These are phyloP conservation scores for Hydropotes inermis DNA, from an alignment of 2,113 vertebrate species.

Conservation along the genomic window DNA sequence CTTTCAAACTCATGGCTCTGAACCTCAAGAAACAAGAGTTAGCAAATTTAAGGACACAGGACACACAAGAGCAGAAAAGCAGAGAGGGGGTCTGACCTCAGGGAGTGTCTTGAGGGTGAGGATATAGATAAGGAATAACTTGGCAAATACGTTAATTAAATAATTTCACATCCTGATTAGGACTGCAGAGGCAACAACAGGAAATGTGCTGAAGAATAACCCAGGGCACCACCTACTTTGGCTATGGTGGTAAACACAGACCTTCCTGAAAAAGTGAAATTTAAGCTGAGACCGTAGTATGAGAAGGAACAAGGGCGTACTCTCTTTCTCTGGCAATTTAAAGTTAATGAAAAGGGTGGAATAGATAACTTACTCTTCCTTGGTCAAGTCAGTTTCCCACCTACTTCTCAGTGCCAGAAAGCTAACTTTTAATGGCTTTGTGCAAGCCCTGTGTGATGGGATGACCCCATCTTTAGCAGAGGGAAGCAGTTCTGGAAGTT, in stretches of 20 bases:
- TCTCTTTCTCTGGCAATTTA: not conserved
- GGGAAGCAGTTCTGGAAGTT: not conserved
- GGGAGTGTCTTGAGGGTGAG: not conserved
- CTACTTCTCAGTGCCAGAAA: not conserved
- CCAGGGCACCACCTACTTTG: not conserved
- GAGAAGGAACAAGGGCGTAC: not conserved
- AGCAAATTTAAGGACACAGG: slow-evolving; percentile 17
- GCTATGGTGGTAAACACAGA: not conserved
- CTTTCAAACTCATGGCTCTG: not conserved
- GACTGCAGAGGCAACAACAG: slow-evolving; percentile 41
- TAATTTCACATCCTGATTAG: slow-evolving; percentile 37
- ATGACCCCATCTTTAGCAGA: not conserved
- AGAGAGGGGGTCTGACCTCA: not conserved
- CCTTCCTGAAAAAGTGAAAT: not conserved
- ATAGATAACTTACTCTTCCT: not conserved
- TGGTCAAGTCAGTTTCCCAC: not conserved
- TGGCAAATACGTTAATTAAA: slow-evolving; percentile 30
- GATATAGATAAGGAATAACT: slow-evolving; percentile 30
- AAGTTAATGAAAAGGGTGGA: not conserved
- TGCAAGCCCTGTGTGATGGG: not conserved
- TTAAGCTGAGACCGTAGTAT: not conserved
- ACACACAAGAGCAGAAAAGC: not conserved
- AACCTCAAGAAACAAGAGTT: not conserved
- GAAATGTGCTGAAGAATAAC: slow-evolving; percentile 46
- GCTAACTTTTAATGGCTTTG: not conserved